Percentiles rank a stretch among this genome's conserved stretches.
These are phyloP conservation scores for Mamestra brassicae DNA, from an alignment of 2,888 invertebrate genomes.

Conservation along the genomic window DNA sequence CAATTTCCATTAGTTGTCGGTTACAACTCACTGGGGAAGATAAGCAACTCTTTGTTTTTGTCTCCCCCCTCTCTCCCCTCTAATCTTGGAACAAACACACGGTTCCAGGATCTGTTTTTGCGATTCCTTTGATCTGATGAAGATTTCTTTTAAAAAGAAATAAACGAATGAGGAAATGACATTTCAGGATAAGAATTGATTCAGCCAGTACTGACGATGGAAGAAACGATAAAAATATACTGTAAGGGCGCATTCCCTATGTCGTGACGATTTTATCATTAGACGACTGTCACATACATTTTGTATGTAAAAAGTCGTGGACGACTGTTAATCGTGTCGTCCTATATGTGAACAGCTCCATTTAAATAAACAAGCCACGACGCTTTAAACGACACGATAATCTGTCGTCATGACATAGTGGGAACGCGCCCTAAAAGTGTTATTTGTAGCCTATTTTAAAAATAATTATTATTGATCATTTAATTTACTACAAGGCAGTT, in stretches of 20 bases:
- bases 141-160: slow-evolving; percentile 18
- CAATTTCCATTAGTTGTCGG: slow-evolving; percentile 62
- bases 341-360: too few species aligned
- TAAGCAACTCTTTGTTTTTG: slow-evolving; percentile 52
- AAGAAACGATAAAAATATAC: background rate
- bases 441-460: too few species aligned
- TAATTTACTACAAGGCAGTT: background rate
- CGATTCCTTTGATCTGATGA: slow-evolving; percentile 14
- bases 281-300: too few species aligned
- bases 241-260: too few species aligned
- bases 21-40: slow-evolving; percentile 51
- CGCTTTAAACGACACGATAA: too few species aligned
- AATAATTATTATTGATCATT: too few species aligned
- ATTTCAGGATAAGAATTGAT: background rate
- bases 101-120: slow-evolving; percentile 21
- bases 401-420: too few species aligned
- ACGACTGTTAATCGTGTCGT: too few species aligned
- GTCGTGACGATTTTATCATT: too few species aligned
- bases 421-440: too few species aligned
- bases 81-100: slow-evolving; percentile 44
- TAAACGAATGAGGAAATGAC: background rate
- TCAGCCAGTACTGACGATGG: background rate
- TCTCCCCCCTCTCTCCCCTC: background rate
- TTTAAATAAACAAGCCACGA: too few species aligned
- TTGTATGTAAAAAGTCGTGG: too few species aligned